These are phyloP conservation scores for Drosophila mauritiana DNA, from an alignment of 1,140 invertebrate genomes.

Conservation along the genomic window DNA sequence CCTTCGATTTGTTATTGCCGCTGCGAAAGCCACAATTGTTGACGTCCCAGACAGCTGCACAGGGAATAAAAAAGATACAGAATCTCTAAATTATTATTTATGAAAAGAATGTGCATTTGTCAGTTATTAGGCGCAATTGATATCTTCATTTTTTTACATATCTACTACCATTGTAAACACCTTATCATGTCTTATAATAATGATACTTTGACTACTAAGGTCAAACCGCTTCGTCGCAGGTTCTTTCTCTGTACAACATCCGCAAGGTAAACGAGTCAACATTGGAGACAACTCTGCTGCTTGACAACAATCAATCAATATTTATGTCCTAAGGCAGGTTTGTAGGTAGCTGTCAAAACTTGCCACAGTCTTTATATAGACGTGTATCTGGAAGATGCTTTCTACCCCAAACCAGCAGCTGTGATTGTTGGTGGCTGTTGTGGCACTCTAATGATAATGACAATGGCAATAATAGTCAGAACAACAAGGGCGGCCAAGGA, in stretches of 20 bases:
- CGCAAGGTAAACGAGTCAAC: conserved; percentile 13
- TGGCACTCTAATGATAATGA: conserved; percentile 77
- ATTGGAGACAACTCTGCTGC: conserved; percentile 24
- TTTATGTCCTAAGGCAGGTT: conserved; percentile 69
- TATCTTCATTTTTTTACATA: too few relatives aligned
- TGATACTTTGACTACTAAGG: too few relatives aligned
- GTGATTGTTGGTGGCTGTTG: conserved; percentile 47
- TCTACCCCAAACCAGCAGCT: conserved; percentile 35
- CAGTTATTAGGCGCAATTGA: too few relatives aligned
- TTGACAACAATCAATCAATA: conserved; percentile 82
- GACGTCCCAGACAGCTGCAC: conserved; percentile 55
- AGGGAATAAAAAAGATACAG: not conserved
- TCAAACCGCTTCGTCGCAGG: too few relatives aligned
- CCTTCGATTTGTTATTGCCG: conserved; percentile 24
- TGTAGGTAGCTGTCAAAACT: conserved; percentile 61
- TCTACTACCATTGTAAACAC: too few relatives aligned
- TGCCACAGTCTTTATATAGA: conserved; percentile 18
- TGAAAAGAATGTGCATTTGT: not conserved
- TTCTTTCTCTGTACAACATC: not conserved
- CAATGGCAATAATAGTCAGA: conserved; percentile 76
- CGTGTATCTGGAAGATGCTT: conserved; percentile 14
- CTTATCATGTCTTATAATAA: too few relatives aligned
- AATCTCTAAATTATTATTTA: not conserved
- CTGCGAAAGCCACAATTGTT: conserved; percentile 59
- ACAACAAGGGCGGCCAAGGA: conserved; percentile 45